Evolutionary conservation across 2,888 invertebrate species (phyloP), one percentile per base, ranked within the genome.

Genomic region (Pantelozetes paolii): DNA sequence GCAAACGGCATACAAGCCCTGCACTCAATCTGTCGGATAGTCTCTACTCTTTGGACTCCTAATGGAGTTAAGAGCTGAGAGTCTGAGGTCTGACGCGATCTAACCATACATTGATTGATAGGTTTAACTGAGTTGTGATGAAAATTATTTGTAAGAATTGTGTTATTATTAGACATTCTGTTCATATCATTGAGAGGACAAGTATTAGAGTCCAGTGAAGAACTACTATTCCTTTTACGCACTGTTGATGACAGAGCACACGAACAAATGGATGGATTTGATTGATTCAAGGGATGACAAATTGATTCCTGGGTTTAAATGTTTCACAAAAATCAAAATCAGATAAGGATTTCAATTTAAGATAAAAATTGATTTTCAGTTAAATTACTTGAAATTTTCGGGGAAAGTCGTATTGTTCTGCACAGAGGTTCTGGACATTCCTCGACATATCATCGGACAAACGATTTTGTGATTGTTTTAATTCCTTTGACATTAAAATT

Each of bases 321-420:
- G 11, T 45, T 13, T 54, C 54, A 23, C 18, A 54, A 54, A 54
- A 54, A 54, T 15, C 9, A 15, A 20, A 40, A 40, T 20, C 11
- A 5, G 5, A n/a, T 1, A 28, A 57, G 23, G 2, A 18, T 57
- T 64, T 23, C 23, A 8, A 30, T 50, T 18, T 20, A 59, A 59
- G 18, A 36, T n/a, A 8, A 36, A 62, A 62, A 32, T 30, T 18
- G n/a, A 62, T 5, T 23, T 20, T 32, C 1, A 13, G 30, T 11
- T 15, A 9, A 54, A 42, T 62, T 48, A 77, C 77, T 70, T 76
- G 75, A 42, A 75, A 71, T 71, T 74, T 72, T 72, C 71, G 54
- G 23, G 80, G 80, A 75, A 79, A 75, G 73, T 80, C 80, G 62
- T 80, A 80, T 71, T 79, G 77, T 62, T 79, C 78, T 73, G 45